Evolutionary conservation across 2,888 invertebrate species (phyloP), one percentile per base, ranked within the genome.

Genomic region (Athalia circularis): DNA sequence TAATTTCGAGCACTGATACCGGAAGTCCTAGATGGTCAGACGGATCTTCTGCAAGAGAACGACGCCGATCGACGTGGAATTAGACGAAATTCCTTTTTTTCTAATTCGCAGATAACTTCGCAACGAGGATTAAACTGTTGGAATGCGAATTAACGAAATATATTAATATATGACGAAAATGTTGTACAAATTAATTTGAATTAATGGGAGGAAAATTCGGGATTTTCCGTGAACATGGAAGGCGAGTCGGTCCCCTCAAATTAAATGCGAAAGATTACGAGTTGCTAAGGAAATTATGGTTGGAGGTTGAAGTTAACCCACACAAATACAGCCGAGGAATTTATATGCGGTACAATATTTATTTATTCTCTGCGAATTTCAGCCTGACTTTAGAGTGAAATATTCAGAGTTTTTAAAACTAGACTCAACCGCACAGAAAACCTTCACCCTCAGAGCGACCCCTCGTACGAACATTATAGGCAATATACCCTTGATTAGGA

Each of bases 61-160:
- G 72, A 47, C 72, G 72, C 13, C 72, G 72, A 59, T 72, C 72
- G 45, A 47, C 72, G 45, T 72, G 72, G 72, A 72, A 72, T 57
- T 72, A 13, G 59, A 45, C 11, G 5, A 11, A 29, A 29, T 61
- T 15, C 8, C 5, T 62, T 62, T 29, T 62, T 43, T 65, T 15
- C 52, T 11, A 7, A 7, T 5, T 9, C 11, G 50, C 29, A 9
- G 50, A 48, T 29, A 52, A 50, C 52, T 67, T 67, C 48, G 3
- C 54, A 7, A 52, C 68, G n/a, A 52, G 2, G 29, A 29, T 29
- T 29, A 29, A 29, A 29, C 29, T 29, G 29, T 29, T 29, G 29
- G 29, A 29, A 29, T 29, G 29, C 29, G 29, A 29, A 29, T 29
- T 29, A 29, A 29, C 29, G 2, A 29, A 29, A 29, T 11, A 6